phyloP scores from a whole-genome alignment of 2,888 invertebrate genomes.

The Pachliopta kotzebuea region DNA sequence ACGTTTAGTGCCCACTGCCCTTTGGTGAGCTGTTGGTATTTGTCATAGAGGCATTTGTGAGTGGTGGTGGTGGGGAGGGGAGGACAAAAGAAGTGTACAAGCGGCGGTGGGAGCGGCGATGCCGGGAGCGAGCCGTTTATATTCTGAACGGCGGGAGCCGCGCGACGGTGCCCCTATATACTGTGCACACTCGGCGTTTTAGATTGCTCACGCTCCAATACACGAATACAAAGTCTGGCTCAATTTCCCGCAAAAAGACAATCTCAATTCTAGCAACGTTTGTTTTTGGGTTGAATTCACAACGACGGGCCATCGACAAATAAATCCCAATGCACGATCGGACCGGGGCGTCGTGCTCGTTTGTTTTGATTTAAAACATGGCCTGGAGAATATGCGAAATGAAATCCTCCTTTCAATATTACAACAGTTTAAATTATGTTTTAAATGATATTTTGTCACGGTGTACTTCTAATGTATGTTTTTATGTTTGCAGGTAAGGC shows the following conservation, averaged over 20 bases:
- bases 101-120: slow-evolving; percentile 46
- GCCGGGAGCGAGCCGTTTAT: slow-evolving; percentile 37
- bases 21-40: slow-evolving; percentile 21
- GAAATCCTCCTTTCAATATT: slow-evolving; percentile 6
- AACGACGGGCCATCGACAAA: slow-evolving; percentile 31
- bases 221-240: slow-evolving; percentile 38
- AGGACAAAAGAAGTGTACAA: slow-evolving; percentile 39
- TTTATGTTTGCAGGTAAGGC: slow-evolving; percentile 70
- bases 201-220: slow-evolving; percentile 43
- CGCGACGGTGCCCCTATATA: slow-evolving; percentile 38
- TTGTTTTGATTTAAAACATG: slow-evolving; percentile 35
- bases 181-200: slow-evolving; percentile 37
- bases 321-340: slow-evolving; percentile 35
- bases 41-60: slow-evolving; percentile 39
- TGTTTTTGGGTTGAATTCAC: slow-evolving; percentile 38
- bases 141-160: slow-evolving; percentile 39
- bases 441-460: background rate
- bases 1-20: slow-evolving; percentile 8
- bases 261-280: slow-evolving; percentile 37
- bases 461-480: slow-evolving; percentile 43
- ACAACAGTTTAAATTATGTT: background rate
- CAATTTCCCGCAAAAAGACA: slow-evolving; percentile 33
- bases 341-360: slow-evolving; percentile 34
- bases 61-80: slow-evolving; percentile 32
- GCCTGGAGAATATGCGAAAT: slow-evolving; percentile 27